Base-by-base conservation (phyloP, 2,888 invertebrate genomes). In the Tanypteryx hageni region DNA sequence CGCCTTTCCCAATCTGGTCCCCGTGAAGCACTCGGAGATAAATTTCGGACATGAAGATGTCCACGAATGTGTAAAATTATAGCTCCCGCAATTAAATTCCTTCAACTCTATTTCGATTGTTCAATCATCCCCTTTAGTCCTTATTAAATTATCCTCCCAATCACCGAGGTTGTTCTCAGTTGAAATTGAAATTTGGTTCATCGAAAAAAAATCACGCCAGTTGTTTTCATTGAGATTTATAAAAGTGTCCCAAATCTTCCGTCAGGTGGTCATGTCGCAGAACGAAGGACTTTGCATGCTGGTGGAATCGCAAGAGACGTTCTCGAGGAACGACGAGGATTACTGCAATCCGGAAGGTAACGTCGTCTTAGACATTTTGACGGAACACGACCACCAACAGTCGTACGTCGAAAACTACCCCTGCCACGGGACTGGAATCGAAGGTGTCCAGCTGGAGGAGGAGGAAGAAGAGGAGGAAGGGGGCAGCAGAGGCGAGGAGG, bases 371-470 rank as follows among this genome's bases (percentile, higher is more conserved):
- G 89, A 89, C 16, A 44, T 89, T n/a, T 64, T 61, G 22, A 44
- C 27, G 64, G 89, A 89, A n/a, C 31, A 64, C 31, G 27, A 64
- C 31, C 27, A 5, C 0, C 89, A 89, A 11, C 61, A 86, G 61
- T 44, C 83, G 44, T 56, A 44, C 84, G 18, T 84, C 5, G 57
- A 16, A 16, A 84, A 56, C 10, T 58, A 27, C 9, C 22, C 18
- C 18, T 68, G 22, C 27, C 44, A 44, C 1, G 44, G 5, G 44
- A 44, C 1, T 5, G 44, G 44, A 44, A 16, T 83, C 56, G 89
- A 89, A 27, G 92, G 92, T 82, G 92, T 92, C 92, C 92, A 92
- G 68, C 92, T 92, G 92, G 92, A 92, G 89, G 84, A 81, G 64
- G 92, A 22, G 13, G 56, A 61, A 83, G 84, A 92, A 61, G 89